Conservation (phyloP, 2,113 vertebrate species). For the Halichoeres trimaculatus region DNA sequence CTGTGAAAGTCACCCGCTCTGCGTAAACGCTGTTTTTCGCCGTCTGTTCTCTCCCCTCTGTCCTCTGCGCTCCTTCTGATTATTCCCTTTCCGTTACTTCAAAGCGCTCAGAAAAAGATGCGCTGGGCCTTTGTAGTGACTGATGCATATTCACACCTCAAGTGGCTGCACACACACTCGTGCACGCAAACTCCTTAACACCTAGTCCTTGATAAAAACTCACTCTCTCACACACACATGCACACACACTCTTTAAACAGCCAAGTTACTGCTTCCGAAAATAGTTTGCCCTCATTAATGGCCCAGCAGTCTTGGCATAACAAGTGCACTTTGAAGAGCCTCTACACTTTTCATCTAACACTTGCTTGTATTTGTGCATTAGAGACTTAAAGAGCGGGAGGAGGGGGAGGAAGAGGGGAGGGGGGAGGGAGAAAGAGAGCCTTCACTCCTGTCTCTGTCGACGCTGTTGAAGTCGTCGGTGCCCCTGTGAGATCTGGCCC, state of each 20-base stretch:
- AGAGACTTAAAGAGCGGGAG: constrained; percentile 30
- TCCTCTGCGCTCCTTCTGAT: constrained; percentile 52
- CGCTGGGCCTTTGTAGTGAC: constrained; percentile 58
- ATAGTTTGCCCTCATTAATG: constrained; percentile 78
- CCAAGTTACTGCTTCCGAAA: constrained; percentile 68
- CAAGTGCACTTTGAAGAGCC: constrained; percentile 72
- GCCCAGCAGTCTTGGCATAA: constrained; percentile 69
- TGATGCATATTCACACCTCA: constrained; percentile 71
- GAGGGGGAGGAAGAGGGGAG: neutral
- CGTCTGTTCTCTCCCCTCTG: constrained; percentile 30
- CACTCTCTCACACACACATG: neutral
- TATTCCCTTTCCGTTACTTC: constrained; percentile 55
- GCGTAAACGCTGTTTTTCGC: constrained; percentile 33
- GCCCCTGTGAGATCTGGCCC: constrained; percentile 54
- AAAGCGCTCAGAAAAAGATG: constrained; percentile 53
- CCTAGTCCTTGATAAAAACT: constrained; percentile 49
- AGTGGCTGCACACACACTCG: constrained; percentile 6
- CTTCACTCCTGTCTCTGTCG: constrained; percentile 43
- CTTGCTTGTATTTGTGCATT: constrained; percentile 63
- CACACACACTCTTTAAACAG: constrained; percentile 48
- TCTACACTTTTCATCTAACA: constrained; percentile 59
- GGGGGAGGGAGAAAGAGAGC: constrained; percentile 8
- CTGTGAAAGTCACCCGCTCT: constrained; percentile 29
- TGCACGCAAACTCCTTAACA: constrained; percentile 34
- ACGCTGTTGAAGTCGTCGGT: constrained; percentile 41